These are phyloP conservation scores for Eupleurogrammus muticus DNA, from an alignment of 2,797 vertebrate species.

Conservation along the genomic window DNA sequence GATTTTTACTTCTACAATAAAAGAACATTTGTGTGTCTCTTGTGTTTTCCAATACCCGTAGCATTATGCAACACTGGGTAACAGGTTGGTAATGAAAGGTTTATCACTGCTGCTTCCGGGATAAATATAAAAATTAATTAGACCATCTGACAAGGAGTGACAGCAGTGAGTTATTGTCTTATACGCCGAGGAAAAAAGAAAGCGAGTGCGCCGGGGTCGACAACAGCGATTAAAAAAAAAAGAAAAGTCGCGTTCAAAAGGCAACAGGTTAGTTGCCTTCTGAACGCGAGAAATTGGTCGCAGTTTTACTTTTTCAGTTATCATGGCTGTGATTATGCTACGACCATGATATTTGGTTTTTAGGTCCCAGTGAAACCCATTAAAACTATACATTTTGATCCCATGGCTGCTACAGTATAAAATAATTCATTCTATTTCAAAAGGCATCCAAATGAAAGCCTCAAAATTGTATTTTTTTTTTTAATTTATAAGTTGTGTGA, in stretches of 20 bases:
- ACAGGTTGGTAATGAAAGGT: not conserved
- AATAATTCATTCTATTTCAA: no score
- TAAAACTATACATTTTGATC: no score
- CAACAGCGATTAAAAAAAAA: not conserved
- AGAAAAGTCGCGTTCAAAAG: conserved; percentile 5
- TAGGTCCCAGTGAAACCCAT: no score
- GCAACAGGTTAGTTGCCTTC: not conserved
- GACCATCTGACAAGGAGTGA: no score
- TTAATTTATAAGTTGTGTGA: no score
- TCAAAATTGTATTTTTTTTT: no score
- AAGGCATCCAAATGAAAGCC: no score
- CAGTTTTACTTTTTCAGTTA: no score
- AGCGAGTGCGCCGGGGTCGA: not conserved
- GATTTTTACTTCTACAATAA: not conserved
- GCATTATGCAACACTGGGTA: not conserved
- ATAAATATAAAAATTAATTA: not conserved
- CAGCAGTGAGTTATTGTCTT: not conserved
- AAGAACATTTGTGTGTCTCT: not conserved
- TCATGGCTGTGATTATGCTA: no score
- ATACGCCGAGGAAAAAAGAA: conserved; percentile 26
- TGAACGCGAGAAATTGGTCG: conserved; percentile 11
- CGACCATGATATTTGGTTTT: no score
- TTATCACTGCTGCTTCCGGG: conserved; percentile 9
- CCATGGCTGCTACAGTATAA: no score
- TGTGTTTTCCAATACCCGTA: not conserved